Conservation (phyloP, 1,140 invertebrate genomes). For the Drosophila cardini region DNA sequence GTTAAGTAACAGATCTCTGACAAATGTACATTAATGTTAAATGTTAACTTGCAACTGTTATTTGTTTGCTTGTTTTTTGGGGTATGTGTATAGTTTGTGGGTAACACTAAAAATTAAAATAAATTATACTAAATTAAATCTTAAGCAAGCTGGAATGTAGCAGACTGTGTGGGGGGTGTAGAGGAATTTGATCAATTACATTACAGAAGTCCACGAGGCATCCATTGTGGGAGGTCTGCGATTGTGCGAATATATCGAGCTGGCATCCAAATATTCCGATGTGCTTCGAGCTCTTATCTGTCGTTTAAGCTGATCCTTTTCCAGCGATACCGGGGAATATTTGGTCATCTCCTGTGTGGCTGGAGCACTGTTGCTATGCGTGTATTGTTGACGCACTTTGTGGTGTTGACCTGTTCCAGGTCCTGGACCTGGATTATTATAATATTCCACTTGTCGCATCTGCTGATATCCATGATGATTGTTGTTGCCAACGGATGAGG, state of each 20-base stretch:
- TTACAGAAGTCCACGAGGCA: slow-evolving; percentile 58
- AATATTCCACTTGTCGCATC: slow-evolving; percentile 31
- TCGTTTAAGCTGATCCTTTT: slow-evolving; percentile 54
- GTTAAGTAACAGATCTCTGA: not conserved
- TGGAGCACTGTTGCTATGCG: slow-evolving; percentile 21
- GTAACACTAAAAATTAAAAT: slow-evolving; percentile 1
- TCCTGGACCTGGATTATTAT: slow-evolving; percentile 3
- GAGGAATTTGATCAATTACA: slow-evolving; percentile 54
- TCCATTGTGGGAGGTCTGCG: slow-evolving; percentile 37
- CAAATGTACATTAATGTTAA: not conserved
- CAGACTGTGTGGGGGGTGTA: slow-evolving; percentile 14
- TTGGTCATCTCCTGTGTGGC: slow-evolving; percentile 35
- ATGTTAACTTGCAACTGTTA: not conserved
- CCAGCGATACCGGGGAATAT: slow-evolving; percentile 15
- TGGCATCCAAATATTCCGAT: slow-evolving; percentile 51
- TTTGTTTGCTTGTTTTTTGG: not conserved
- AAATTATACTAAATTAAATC: slow-evolving; percentile 7
- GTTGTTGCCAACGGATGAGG: slow-evolving; percentile 34
- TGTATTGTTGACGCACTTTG: slow-evolving; percentile 39
- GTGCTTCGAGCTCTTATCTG: slow-evolving; percentile 36
- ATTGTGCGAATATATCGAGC: slow-evolving; percentile 38
- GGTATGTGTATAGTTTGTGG: not conserved
- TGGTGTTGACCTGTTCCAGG: not conserved
- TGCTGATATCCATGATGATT: slow-evolving; percentile 48
- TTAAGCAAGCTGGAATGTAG: slow-evolving; percentile 49